Percentiles rank a stretch among this genome's conserved stretches.
Evolutionary conservation across 2,113 vertebrate genomes (phyloP).

Genomic region (Rhizomys pruinosus): DNA sequence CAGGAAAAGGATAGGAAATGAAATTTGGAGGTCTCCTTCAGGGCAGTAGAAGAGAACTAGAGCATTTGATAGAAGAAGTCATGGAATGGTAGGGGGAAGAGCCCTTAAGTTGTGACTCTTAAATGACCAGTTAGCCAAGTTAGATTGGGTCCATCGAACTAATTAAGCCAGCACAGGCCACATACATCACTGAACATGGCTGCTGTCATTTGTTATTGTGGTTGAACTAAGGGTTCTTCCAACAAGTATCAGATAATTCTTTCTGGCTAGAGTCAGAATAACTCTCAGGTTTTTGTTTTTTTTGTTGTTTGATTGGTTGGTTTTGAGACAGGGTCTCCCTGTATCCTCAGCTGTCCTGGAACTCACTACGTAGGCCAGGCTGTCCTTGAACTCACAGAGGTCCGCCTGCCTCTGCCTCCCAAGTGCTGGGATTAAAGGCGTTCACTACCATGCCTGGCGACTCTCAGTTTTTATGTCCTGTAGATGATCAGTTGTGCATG

Average conservation of each 20-base stretch:
- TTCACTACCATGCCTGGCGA: too few relatives aligned
- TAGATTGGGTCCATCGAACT: rapidly evolving
- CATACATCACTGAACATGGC: not conserved
- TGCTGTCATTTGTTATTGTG: too few relatives aligned
- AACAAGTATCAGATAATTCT: not conserved
- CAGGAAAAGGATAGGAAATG: not conserved
- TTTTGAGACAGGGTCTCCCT: too few relatives aligned
- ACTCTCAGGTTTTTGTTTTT: not conserved
- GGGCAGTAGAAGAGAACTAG: not conserved
- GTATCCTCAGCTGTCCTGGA: too few relatives aligned
- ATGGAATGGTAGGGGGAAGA: rapidly evolving
- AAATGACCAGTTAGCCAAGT: not conserved
- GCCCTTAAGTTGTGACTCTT: rapidly evolving
- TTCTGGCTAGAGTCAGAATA: not conserved
- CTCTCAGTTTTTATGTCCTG: not conserved
- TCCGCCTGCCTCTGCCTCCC: too few relatives aligned
- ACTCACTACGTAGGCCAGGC: too few relatives aligned
- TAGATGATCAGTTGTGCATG: not conserved
- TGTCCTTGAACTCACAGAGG: too few relatives aligned
- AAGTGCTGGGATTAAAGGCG: too few relatives aligned
- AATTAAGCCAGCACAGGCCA: not conserved
- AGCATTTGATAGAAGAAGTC: not conserved
- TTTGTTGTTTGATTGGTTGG: too few relatives aligned
- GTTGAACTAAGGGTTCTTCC: not conserved
- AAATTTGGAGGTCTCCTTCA: not conserved